Conservation (phyloP, 2,888 invertebrate species). For the Mantis religiosa region DNA sequence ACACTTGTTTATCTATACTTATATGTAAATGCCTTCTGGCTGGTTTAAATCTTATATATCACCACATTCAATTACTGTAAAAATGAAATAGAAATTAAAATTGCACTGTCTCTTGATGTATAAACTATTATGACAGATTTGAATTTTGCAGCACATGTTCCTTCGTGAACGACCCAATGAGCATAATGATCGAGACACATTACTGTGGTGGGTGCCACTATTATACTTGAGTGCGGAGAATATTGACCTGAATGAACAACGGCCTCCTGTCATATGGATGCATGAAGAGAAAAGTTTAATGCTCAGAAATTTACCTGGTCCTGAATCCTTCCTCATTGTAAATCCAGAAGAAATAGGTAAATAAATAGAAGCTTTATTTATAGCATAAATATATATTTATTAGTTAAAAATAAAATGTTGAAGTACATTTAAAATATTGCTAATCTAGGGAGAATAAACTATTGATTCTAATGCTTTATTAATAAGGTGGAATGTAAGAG, state of each 20-base stretch:
- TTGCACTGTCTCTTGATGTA: too few species aligned
- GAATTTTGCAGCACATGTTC: constrained; percentile 30
- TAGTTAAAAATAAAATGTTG: too few species aligned
- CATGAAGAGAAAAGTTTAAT: constrained; percentile 51
- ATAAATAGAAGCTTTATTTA: constrained; percentile 26
- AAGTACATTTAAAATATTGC: too few species aligned
- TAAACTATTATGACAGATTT: not conserved
- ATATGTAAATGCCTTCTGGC: too few species aligned
- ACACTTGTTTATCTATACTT: too few species aligned
- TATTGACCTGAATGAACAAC: constrained; percentile 52
- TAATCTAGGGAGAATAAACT: too few species aligned
- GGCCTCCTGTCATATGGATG: constrained; percentile 54
- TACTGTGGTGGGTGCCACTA: constrained; percentile 72
- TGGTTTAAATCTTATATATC: too few species aligned
- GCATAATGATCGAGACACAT: constrained; percentile 63
- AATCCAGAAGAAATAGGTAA: constrained; percentile 81
- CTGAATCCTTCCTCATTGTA: constrained; percentile 66
- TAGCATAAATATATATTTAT: too few species aligned
- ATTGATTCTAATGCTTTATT: not conserved
- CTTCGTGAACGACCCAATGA: constrained; percentile 69
- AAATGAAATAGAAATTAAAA: too few species aligned
- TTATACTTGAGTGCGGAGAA: constrained; percentile 57
- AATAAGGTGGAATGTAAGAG: not conserved
- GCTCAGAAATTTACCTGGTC: constrained; percentile 52
- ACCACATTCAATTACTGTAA: too few species aligned